These are phyloP conservation scores for Pipa parva DNA, from an alignment of 2,113 vertebrate species.

Conservation along the genomic window DNA sequence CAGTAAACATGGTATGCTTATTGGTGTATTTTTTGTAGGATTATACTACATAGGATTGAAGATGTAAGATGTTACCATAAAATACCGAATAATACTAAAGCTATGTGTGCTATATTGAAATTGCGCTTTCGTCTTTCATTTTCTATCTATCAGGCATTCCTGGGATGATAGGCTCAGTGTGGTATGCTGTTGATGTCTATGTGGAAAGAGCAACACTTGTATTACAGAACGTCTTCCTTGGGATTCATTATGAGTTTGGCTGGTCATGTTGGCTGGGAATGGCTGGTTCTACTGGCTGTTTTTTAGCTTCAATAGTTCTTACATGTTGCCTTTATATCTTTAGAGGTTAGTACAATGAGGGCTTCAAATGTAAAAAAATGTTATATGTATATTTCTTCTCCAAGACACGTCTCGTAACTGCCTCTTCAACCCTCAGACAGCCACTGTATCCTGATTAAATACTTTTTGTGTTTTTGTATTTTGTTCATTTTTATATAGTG, in stretches of 20 bases:
- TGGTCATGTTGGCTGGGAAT: slow-evolving; percentile 69
- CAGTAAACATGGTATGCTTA: too few relatives aligned
- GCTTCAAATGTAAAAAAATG: too few relatives aligned
- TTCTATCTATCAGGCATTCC: slow-evolving; percentile 52
- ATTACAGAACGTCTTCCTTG: slow-evolving; percentile 55
- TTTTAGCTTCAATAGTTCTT: slow-evolving; percentile 49
- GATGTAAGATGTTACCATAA: too few relatives aligned
- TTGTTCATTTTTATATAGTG: too few relatives aligned
- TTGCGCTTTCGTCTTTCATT: background rate
- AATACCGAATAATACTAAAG: too few relatives aligned
- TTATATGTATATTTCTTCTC: too few relatives aligned
- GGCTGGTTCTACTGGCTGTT: slow-evolving; percentile 54
- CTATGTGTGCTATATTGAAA: background rate
- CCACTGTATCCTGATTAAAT: background rate
- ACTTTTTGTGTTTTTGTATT: background rate
- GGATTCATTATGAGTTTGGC: slow-evolving; percentile 63
- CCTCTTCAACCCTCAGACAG: too few relatives aligned
- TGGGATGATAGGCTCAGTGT: slow-evolving; percentile 59
- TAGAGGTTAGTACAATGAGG: slow-evolving; percentile 49
- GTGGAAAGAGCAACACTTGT: slow-evolving; percentile 55
- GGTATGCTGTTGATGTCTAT: slow-evolving; percentile 62
- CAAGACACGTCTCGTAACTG: too few relatives aligned
- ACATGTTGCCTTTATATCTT: slow-evolving; percentile 52
- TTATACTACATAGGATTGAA: too few relatives aligned
- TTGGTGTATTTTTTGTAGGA: too few relatives aligned